Percentiles rank a stretch among this genome's conserved stretches.
phyloP scores from a whole-genome alignment of 2,113 vertebrate species.

The Oceanodroma tethys region DNA sequence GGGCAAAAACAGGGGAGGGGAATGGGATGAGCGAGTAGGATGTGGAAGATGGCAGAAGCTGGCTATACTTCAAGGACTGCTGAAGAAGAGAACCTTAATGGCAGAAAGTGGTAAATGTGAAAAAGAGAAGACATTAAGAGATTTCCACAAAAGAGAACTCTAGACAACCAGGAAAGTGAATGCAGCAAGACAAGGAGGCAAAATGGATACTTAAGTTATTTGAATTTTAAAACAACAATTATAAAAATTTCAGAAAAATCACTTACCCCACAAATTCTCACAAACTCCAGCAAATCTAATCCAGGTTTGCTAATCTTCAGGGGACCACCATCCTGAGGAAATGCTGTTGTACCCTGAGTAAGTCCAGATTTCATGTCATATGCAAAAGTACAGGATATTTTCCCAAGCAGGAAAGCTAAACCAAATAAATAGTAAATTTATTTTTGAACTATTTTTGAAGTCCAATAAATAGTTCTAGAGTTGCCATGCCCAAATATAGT shows the following conservation, averaged over 20 bases:
- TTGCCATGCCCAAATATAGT: neutral
- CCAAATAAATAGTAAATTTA: neutral
- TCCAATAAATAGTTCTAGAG: neutral
- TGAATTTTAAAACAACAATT: neutral
- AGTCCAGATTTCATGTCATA: neutral
- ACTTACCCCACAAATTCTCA: neutral
- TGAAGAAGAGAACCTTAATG: neutral
- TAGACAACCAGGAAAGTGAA: neutral
- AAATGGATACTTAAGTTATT: neutral
- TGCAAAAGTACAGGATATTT: neutral
- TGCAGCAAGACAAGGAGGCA: neutral
- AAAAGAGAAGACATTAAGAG: neutral
- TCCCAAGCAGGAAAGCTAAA: neutral
- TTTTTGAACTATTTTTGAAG: neutral
- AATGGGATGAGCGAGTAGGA: neutral
- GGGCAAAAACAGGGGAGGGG: neutral
- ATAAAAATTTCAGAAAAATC: neutral
- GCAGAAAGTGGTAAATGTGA: neutral
- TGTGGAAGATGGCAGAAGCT: neutral
- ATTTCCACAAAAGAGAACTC: neutral
- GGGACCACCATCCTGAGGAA: neutral
- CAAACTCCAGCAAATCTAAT: neutral
- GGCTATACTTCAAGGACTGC: neutral
- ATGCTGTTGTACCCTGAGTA: neutral
- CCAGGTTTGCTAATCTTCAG: neutral